Evolutionary conservation across 2,113 vertebrate genomes (phyloP).

Genomic region (Manacus vitellinus): DNA sequence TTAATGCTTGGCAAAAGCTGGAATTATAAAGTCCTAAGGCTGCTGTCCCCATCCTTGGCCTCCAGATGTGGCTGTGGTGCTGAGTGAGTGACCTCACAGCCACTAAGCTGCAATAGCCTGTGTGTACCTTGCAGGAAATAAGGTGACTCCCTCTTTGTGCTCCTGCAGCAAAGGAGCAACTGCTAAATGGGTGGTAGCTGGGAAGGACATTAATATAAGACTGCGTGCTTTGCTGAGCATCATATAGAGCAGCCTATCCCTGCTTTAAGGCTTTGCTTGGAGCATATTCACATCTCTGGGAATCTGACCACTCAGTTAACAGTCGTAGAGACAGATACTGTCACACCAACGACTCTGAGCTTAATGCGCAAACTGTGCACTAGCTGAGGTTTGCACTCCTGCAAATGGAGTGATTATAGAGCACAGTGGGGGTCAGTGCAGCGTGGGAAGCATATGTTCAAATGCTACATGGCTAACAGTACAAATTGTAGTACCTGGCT

Average conservation of each 20-base stretch:
- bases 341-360: background rate
- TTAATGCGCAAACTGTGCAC: background rate
- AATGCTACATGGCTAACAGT: background rate
- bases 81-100: rapidly evolving
- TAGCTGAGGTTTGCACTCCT: background rate
- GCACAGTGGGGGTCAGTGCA: background rate
- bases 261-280: background rate
- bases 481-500: background rate
- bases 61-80: background rate
- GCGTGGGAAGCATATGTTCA: background rate
- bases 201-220: background rate
- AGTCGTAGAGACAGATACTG: background rate
- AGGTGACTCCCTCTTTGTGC: background rate
- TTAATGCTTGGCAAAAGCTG: background rate
- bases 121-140: background rate
- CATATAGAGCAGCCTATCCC: background rate
- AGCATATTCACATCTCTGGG: background rate
- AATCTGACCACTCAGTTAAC: background rate
- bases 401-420: background rate
- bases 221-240: background rate
- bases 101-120: rapidly evolving
- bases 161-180: background rate
- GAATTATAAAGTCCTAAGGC: background rate
- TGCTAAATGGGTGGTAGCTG: background rate
- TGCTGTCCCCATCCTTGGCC: background rate